Evolutionary conservation across 2,797 vertebrate species (phyloP), one percentile per base, ranked within the genome.

Genomic region (Lophotriccus pileatus): DNA sequence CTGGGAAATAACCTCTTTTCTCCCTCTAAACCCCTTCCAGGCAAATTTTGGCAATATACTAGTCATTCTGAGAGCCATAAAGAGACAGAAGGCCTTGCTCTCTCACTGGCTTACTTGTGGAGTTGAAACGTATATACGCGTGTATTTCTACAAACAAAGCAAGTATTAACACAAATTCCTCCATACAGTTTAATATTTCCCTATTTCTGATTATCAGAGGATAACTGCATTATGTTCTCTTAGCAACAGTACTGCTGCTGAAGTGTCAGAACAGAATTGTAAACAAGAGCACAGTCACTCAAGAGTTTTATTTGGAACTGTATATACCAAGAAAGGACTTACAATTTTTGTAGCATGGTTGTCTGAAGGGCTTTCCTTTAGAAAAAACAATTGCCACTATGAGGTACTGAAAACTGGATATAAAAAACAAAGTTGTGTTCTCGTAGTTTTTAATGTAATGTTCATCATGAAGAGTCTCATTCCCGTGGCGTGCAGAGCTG

Each of bases 361-460:
- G 99, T 88, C 99, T 98, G 96, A 99, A 99, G 53, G 99, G 99
- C 97, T 99, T 99, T 96, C 99, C 99, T 98, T 99, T 99, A 94
- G 99, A 99, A 98, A 99, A 99, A 89, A 99, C 98, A 44, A 99
- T 94, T 59, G 99, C 99, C 80, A 99, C 98, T 58, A 99, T 99
- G 96, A 99, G 98, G 98, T 99, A 99, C 98, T 99, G 99, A 97
- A 99, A 99, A 94, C 97, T 98, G 93, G 99, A 99, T 96, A 99
- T 97, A 95, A 98, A 99, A 98, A 99, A 99, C 82, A 99, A 97
- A 86, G 99, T 99, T 89, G 99, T 99, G 97, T 99, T 99, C 97
- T 99, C 99, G 21, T 98, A 99, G 95, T 99, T 99, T 93, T 97
- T 91, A 96, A 99, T 99, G 97, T 99, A 98, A 97, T 98, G 98